These are phyloP conservation scores for Drosophila burlai DNA, from an alignment of 1,140 invertebrate species.

Conservation along the genomic window DNA sequence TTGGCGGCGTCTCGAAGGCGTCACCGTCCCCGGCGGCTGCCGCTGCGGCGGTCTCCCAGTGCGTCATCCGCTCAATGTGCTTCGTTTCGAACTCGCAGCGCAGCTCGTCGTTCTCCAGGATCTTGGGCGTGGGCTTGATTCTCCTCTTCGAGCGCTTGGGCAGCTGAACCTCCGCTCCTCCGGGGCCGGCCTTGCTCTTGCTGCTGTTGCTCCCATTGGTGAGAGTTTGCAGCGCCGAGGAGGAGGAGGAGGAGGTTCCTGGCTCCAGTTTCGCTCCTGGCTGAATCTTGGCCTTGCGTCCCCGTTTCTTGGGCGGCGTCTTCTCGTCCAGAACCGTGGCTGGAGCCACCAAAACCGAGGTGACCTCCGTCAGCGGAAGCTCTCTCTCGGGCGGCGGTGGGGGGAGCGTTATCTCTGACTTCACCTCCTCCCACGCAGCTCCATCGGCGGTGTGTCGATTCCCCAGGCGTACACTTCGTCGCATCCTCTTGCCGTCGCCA, in stretches of 20 bases:
- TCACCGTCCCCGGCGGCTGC: conserved; percentile 8
- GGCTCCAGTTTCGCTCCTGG: conserved; percentile 12
- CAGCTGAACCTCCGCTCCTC: conserved; percentile 35
- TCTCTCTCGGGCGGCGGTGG: not conserved
- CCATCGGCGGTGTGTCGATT: conserved; percentile 60
- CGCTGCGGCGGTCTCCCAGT: conserved; percentile 58
- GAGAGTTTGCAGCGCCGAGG: conserved; percentile 7
- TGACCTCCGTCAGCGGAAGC: not conserved
- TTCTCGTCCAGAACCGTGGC: conserved; percentile 63
- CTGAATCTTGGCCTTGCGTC: conserved; percentile 75
- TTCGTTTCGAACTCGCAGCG: conserved; percentile 87
- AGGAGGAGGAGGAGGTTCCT: conserved; percentile 1
- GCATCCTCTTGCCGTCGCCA: conserved; percentile 56
- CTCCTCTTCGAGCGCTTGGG: conserved; percentile 85
- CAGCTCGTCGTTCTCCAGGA: conserved; percentile 87
- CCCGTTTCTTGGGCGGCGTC: conserved; percentile 81
- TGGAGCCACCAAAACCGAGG: not conserved
- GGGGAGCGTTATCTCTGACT: conserved; percentile 36
- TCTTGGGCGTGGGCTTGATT: conserved; percentile 87
- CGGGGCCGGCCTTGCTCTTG: conserved; percentile 31
- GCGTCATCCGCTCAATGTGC: conserved; percentile 86
- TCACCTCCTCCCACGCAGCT: conserved; percentile 52
- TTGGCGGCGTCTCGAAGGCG: conserved; percentile 45
- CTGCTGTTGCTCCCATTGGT: conserved; percentile 55
- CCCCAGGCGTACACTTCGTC: conserved; percentile 76